Evolutionary conservation across 2,888 invertebrate species (phyloP).

Genomic region (Miltochrista miniata): DNA sequence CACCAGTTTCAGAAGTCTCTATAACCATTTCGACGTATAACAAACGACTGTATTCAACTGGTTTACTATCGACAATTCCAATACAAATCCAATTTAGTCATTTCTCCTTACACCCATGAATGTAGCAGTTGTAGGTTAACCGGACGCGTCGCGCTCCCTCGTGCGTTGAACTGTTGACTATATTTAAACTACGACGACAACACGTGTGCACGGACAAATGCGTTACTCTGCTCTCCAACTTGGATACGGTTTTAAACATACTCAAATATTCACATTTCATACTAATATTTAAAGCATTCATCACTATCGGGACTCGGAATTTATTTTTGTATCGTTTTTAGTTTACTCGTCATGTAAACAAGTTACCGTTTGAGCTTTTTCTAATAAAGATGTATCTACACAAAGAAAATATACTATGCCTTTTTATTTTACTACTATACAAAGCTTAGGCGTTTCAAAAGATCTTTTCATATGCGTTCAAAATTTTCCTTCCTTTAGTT

Average conservation of each 20-base stretch:
- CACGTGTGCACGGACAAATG: slow-evolving; percentile 68
- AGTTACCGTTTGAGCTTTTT: neutral
- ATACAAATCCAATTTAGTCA: slow-evolving; percentile 17
- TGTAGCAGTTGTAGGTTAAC: slow-evolving; percentile 67
- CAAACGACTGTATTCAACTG: neutral
- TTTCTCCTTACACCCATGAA: slow-evolving; percentile 30
- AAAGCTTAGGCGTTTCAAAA: slow-evolving; percentile 44
- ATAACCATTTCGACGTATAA: neutral
- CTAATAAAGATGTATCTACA: neutral
- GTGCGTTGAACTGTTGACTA: slow-evolving; percentile 79
- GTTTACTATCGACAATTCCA: neutral
- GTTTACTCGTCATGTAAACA: neutral
- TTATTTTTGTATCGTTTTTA: neutral
- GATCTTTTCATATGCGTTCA: slow-evolving; percentile 49
- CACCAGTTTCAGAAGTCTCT: neutral
- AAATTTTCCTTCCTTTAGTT: slow-evolving; percentile 50
- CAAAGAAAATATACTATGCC: slow-evolving; percentile 26
- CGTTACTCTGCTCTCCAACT: slow-evolving; percentile 62
- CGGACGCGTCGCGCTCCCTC: slow-evolving; percentile 65
- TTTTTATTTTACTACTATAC: slow-evolving; percentile 30
- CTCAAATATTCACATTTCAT: slow-evolving; percentile 41
- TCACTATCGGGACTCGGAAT: neutral
- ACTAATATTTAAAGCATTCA: neutral
- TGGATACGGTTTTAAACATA: slow-evolving; percentile 53
- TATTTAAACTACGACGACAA: slow-evolving; percentile 77